Evolutionary conservation across 2,113 vertebrate genomes (phyloP).

Genomic region (Pollimyrus isidori): DNA sequence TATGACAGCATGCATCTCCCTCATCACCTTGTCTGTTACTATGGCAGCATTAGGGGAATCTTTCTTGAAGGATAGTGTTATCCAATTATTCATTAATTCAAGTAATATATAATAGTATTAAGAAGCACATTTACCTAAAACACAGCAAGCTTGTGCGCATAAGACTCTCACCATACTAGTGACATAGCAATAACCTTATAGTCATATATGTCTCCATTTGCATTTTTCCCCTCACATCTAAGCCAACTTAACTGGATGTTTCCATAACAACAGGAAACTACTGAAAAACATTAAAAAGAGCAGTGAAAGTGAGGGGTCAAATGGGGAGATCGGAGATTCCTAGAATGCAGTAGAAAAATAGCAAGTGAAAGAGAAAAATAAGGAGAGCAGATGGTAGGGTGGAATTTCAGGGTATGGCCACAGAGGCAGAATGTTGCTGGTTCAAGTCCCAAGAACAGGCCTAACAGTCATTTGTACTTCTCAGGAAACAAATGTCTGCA

Average conservation of each 20-base stretch:
- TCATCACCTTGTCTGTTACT: neutral
- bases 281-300: constrained; percentile 14
- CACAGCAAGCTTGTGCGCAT: neutral
- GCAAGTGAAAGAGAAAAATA: constrained; percentile 62
- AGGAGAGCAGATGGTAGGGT: neutral
- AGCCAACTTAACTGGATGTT: constrained; percentile 27
- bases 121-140: neutral
- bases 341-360: neutral
- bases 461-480: neutral
- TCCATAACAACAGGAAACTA: constrained; percentile 42
- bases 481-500: neutral
- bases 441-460: neutral
- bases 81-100: neutral
- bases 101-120: neutral
- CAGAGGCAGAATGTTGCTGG: neutral
- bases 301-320: constrained; percentile 58
- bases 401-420: neutral
- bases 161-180: neutral
- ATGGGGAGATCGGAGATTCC: constrained; percentile 28
- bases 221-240: neutral
- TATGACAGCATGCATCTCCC: constrained; percentile 19
- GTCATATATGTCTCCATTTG: neutral
- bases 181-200: neutral
- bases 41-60: neutral
- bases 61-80: neutral